Base-by-base conservation (phyloP, 1,140 invertebrate species). In the Aphelenchoides avenae region DNA sequence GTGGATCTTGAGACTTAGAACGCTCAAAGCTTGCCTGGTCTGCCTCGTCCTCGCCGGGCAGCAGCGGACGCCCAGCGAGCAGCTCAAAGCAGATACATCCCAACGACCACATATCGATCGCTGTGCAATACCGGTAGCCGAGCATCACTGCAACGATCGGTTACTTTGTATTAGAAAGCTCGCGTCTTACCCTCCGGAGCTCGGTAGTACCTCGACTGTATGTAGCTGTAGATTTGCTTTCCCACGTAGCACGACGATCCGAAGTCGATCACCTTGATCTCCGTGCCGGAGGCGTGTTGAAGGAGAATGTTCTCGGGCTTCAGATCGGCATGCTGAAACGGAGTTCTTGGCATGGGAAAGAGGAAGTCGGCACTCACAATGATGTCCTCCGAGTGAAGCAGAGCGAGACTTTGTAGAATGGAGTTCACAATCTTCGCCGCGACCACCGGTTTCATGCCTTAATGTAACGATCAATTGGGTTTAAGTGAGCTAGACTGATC, bases 31-130 rank as follows among this genome's bases (percentile, higher is more conserved):
- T 90, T 73, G 98, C 33, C 27, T 58, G 37, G 80, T 98, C 94
- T 24, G 85, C 87, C 81, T 98, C 93, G 87, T 95, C 92, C 81
- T 95, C 91, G 26, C 93, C 93, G n/a, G n/a, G n/a, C n/a, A n/a
- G n/a, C n/a, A n/a, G n/a, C n/a, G 94, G 93, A 77, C 89, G 91
- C 13, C 94, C 89, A 60, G 88, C 86, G 64, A 88, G 82, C 4
- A 97, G 83, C 80, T 97, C 93, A 30, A 91, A 91, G 78, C 92
- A 97, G 0, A 93, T 93, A 76, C 92, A 83, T n/a, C n/a, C n/a
- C n/a, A n/a, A n/a, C 77, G 88, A 93, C 94, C 94, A 98, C 91
- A 98, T 97, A 79, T 98, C 94, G 63, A 98, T 98, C n/a, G 93
- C 87, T 86, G 93, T 89, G n/a, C 91, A 91, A 81, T 98, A 98